Conservation (phyloP, 1,140 invertebrate species). For the Drosophila chauvacae region DNA sequence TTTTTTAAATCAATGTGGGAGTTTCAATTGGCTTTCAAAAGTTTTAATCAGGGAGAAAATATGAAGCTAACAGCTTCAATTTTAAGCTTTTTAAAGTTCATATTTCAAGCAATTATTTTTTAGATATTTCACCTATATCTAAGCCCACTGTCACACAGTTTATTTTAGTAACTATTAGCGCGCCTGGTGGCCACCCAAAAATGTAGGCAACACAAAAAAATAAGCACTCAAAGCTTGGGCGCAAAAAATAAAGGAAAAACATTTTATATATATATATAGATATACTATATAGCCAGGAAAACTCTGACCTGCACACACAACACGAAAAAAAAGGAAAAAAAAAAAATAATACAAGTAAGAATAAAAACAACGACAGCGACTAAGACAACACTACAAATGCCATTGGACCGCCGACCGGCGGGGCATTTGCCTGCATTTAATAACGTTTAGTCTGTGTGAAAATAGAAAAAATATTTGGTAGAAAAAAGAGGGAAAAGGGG, state of each 20-base stretch:
- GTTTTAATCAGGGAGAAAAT: neutral
- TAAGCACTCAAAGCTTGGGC: constrained; percentile 61
- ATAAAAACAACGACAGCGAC: constrained; percentile 43
- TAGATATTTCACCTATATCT: neutral
- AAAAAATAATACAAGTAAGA: constrained; percentile 13
- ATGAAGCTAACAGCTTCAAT: neutral
- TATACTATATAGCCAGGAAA: constrained; percentile 15
- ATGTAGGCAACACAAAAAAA: constrained; percentile 74
- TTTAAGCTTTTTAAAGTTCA: neutral
- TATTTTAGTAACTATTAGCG: constrained; percentile 42
- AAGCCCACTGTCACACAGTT: constrained; percentile 24
- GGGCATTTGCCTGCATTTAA: constrained; percentile 78
- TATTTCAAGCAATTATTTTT: neutral
- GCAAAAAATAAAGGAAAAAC: constrained; percentile 39
- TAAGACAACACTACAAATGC: constrained; percentile 61
- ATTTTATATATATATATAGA: constrained; percentile 27
- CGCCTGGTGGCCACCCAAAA: constrained; percentile 34
- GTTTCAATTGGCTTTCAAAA: neutral
- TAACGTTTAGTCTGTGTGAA: constrained; percentile 76
- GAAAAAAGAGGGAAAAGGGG: neutral
- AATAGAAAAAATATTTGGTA: constrained; percentile 42
- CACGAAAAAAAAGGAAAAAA: constrained; percentile 4
- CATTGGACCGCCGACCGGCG: constrained; percentile 43
- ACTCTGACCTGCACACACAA: constrained; percentile 44
- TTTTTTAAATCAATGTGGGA: too few species aligned